Base-by-base conservation (phyloP, 2,113 vertebrate species). In the Hemibagrus wyckioides region DNA sequence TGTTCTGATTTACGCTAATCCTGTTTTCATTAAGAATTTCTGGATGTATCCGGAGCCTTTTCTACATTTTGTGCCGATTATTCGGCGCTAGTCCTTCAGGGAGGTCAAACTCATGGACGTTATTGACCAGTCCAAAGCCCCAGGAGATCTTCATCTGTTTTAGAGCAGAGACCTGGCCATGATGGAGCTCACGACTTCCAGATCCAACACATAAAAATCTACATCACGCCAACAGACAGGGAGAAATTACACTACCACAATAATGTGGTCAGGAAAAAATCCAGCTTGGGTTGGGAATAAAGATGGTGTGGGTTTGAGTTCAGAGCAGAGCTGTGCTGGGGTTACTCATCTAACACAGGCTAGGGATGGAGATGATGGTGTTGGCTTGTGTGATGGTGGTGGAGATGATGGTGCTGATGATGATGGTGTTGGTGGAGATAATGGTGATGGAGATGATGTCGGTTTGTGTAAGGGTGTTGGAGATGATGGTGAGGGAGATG, bases 181-280 rank as follows among this genome's bases (percentile, higher is more conserved):
- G 48, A 54, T 56, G n/a, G 30, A 80, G 54, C 3, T 0, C n/a
- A 41, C 21, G 5, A 15, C 21, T 6, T 81, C 79, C 56, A 56
- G 56, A 41, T 28, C 79, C 54, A 81, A 59, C 79, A 81, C 54
- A 81, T 59, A 81, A 81, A 76, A 80, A 36, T 36, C 77, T 19
- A 80, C 30, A 59, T 81, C 54, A 28, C 23, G 9, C 10, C 13
- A 59, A 25, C 79, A 39, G 79, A 59, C 79, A 57, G 33, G 11
- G 30, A 59, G 33, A 56, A 81, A 81, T 81, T 81, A 59, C 54
- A 41, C 10, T 33, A 41, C 1, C 4, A 17, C 33, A 59, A 81
- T 59, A 81, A 59, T 59, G 79, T 39, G 79, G 30, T 41, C 9
- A 28, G 52, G 3, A 13, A 28, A 59, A 81, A 39, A 80, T 80